A percentile compares a stretch with the other conserved stretches of the same genome.
These are phyloP conservation scores for Limnephilus auricula DNA, from an alignment of 2,888 invertebrate genomes.

Conservation along the genomic window DNA sequence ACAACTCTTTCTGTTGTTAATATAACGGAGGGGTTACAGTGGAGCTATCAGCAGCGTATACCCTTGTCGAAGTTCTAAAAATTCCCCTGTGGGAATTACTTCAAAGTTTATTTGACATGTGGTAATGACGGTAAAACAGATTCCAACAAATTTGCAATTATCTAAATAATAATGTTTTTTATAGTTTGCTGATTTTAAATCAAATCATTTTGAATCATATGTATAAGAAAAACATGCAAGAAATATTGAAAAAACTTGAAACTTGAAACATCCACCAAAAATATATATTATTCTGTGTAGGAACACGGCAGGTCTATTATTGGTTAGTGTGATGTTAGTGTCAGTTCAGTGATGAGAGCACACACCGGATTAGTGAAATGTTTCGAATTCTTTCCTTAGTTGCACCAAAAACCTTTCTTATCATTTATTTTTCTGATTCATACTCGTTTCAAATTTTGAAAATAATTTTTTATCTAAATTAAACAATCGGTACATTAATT, in stretches of 20 bases:
- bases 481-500: not conserved
- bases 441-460: not conserved
- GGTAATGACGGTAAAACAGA: not conserved
- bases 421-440: too few species aligned
- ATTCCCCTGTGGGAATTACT: not conserved
- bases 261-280: too few species aligned
- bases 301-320: not conserved
- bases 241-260: not conserved
- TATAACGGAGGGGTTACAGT: not conserved
- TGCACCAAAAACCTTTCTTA: too few species aligned
- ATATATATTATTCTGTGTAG: too few species aligned
- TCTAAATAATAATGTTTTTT: not conserved
- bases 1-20: not conserved
- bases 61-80: not conserved
- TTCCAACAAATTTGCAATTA: not conserved
- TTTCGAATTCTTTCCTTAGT: too few species aligned
- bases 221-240: not conserved
- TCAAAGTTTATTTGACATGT: not conserved
- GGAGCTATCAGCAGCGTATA: not conserved
- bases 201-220: not conserved
- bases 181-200: not conserved
- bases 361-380: too few species aligned
- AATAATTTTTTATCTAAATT: not conserved
- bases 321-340: not conserved
- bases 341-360: not conserved